Evolutionary conservation across 2,888 invertebrate genomes (phyloP).

Genomic region (Andricus curvator): DNA sequence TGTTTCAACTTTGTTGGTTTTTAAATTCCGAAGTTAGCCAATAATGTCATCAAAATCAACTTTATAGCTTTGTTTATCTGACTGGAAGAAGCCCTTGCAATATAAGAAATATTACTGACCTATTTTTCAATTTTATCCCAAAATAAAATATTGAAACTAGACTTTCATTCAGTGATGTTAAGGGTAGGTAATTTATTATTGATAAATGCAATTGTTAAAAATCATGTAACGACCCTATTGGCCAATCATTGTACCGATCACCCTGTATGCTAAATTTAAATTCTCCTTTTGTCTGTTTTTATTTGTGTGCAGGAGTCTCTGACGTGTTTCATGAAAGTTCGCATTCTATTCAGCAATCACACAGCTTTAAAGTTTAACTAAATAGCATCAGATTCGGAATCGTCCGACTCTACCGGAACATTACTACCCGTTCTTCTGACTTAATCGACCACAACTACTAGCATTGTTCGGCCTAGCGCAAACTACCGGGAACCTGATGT

Average conservation of each 20-base stretch:
- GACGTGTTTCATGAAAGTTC: constrained; percentile 26
- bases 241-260: neutral
- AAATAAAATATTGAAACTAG: too few species aligned
- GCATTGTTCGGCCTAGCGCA: constrained; percentile 58
- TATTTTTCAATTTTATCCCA: too few species aligned
- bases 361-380: constrained; percentile 38
- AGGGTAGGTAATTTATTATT: too few species aligned
- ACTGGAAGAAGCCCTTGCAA: too few species aligned
- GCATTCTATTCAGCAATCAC: constrained; percentile 36
- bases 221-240: too few species aligned
- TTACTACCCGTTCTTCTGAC: constrained; percentile 38
- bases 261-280: neutral
- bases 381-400: constrained; percentile 36
- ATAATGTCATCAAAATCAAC: too few species aligned
- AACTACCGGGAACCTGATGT: constrained; percentile 55
- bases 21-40: too few species aligned
- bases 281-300: neutral
- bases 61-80: too few species aligned
- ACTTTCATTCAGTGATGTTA: too few species aligned
- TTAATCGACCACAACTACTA: constrained; percentile 54
- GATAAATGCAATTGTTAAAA: too few species aligned
- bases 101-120: too few species aligned
- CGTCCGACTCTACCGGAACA: constrained; percentile 21
- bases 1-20: too few species aligned
- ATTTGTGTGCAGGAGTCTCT: constrained; percentile 3